These are phyloP conservation scores for Corvus cornix DNA, from an alignment of 2,113 vertebrate species.

Conservation along the genomic window DNA sequence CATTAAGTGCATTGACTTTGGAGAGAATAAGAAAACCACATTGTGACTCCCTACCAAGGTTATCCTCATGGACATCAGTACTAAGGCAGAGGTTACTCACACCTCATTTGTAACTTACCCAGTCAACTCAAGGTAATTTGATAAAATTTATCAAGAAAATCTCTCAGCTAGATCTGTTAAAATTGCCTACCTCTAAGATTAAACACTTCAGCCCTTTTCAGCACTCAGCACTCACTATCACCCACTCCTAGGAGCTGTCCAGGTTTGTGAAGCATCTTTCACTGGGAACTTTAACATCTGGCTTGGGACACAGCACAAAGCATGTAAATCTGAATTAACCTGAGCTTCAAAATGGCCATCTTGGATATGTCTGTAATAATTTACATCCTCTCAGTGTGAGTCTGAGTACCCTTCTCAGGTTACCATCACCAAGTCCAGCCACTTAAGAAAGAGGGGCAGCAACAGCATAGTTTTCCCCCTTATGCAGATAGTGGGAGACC, in stretches of 20 bases:
- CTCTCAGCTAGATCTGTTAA: background rate
- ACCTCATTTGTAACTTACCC: background rate
- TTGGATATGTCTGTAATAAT: background rate
- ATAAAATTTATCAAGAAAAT: background rate
- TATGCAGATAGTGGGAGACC: background rate
- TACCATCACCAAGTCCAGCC: background rate
- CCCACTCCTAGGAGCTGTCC: background rate
- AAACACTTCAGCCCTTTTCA: background rate
- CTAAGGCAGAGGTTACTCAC: background rate
- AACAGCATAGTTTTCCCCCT: fast-evolving
- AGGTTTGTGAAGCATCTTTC: background rate
- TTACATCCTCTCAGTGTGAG: background rate
- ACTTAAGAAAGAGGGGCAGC: background rate
- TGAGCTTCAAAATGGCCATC: background rate
- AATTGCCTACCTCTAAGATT: background rate
- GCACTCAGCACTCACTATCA: background rate
- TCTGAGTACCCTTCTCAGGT: background rate
- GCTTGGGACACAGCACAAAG: background rate
- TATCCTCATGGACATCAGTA: background rate
- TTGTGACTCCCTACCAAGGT: background rate
- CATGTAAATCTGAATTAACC: background rate
- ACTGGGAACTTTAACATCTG: background rate
- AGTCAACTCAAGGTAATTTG: background rate
- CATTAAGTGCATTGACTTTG: background rate
- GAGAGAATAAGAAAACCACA: background rate